Conservation (phyloP, 2,113 vertebrate species). For the Cichladusa arquata region DNA sequence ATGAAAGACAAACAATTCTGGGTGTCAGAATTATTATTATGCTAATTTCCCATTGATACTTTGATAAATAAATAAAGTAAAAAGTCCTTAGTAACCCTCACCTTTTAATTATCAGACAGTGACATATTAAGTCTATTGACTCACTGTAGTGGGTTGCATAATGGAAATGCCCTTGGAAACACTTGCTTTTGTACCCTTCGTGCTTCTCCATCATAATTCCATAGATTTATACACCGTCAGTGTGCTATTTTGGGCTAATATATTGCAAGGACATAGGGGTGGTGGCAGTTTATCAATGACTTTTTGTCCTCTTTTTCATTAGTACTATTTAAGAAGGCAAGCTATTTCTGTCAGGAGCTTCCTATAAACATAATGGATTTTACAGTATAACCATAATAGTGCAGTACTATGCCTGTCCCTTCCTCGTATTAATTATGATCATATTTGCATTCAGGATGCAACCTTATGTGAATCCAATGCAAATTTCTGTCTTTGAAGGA, state of each 20-base stretch:
- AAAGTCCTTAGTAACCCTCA: not conserved
- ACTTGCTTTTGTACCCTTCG: not conserved
- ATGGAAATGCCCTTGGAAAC: slow-evolving; percentile 48
- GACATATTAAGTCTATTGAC: slow-evolving; percentile 30
- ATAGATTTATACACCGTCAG: slow-evolving; percentile 45
- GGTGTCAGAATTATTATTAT: not conserved
- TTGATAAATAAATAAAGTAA: slow-evolving; percentile 19
- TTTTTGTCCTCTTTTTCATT: slow-evolving; percentile 53
- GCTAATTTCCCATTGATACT: not conserved
- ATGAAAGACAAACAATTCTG: not conserved
- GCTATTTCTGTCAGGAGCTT: slow-evolving; percentile 13
- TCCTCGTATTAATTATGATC: slow-evolving; percentile 65
- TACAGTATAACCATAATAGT: slow-evolving; percentile 32
- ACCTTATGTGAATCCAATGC: slow-evolving; percentile 63
- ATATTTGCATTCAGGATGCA: slow-evolving; percentile 69
- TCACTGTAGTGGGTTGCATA: slow-evolving; percentile 18
- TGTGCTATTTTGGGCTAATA: slow-evolving; percentile 51
- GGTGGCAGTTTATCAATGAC: slow-evolving; percentile 40
- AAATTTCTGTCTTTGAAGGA: slow-evolving; percentile 59
- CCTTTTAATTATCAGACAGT: slow-evolving; percentile 39
- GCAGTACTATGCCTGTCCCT: slow-evolving; percentile 19
- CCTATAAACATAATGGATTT: slow-evolving; percentile 57
- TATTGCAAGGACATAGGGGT: slow-evolving; percentile 42
- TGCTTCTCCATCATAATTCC: slow-evolving; percentile 46
- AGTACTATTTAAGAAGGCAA: slow-evolving; percentile 44